phyloP scores from a whole-genome alignment of 2,888 invertebrate species.

The Parapristionchus giblindavisi region DNA sequence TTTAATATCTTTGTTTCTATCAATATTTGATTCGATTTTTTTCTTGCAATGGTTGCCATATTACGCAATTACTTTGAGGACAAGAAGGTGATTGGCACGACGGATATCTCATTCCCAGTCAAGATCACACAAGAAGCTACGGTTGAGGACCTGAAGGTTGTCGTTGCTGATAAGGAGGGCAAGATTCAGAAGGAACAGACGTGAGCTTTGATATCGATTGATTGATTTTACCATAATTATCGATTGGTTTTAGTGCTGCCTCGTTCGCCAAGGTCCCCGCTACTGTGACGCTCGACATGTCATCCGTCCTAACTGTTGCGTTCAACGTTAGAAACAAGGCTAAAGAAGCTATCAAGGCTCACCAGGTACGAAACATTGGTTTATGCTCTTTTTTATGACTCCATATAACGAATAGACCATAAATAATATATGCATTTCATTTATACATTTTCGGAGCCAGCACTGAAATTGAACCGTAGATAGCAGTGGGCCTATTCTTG shows the following conservation, averaged over 20 bases:
- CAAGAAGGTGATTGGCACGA: constrained; percentile 35
- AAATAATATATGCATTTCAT: background rate
- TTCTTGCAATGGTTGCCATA: background rate
- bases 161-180: constrained; percentile 29
- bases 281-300: constrained; percentile 84
- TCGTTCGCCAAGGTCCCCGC: constrained; percentile 80
- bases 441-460: background rate
- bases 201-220: background rate
- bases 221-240: background rate
- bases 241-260: constrained; percentile 74
- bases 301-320: constrained; percentile 86
- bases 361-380: constrained; percentile 71
- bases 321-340: constrained; percentile 82
- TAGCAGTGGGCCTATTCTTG: no score
- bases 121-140: constrained; percentile 26
- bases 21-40: background rate
- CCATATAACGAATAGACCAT: background rate
- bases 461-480: background rate
- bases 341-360: constrained; percentile 78
- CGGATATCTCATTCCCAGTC: constrained; percentile 26
- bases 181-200: constrained; percentile 28
- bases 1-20: background rate
- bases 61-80: background rate
- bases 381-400: no score
- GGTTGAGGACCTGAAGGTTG: constrained; percentile 28